phyloP scores from a whole-genome alignment of 2,888 invertebrate genomes.

The Hirtodrosophila confusa region DNA sequence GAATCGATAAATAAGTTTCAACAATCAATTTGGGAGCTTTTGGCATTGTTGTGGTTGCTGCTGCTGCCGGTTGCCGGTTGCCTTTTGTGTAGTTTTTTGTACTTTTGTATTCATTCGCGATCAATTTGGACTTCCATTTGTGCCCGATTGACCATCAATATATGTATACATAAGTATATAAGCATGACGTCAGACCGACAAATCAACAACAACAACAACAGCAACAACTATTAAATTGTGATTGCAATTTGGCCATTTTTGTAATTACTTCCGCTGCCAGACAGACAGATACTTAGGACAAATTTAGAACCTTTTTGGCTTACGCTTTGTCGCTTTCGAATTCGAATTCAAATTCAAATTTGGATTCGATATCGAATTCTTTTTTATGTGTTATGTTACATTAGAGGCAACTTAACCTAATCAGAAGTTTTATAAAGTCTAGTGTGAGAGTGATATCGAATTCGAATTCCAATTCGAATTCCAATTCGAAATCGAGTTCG shows the following conservation, averaged over 20 bases:
- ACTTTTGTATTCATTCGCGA: slow-evolving; percentile 13
- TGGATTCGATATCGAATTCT: no score
- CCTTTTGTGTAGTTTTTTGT: slow-evolving; percentile 24
- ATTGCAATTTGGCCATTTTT: slow-evolving; percentile 71
- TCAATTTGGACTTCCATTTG: slow-evolving; percentile 43
- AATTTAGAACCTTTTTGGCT: slow-evolving; percentile 30
- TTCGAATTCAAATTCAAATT: not conserved
- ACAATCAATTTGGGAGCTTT: slow-evolving; percentile 54
- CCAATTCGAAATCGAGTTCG: not conserved
- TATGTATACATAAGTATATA: slow-evolving; percentile 20
- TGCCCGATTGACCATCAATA: slow-evolving; percentile 39
- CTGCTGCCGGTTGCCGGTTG: slow-evolving; percentile 36
- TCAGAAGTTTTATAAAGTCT: no score
- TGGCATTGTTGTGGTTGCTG: slow-evolving; percentile 25
- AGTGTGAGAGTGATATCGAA: slow-evolving; percentile 17
- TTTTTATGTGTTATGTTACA: no score
- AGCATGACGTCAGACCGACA: slow-evolving; percentile 65
- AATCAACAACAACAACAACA: slow-evolving; percentile 39
- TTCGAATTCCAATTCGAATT: slow-evolving; percentile 1
- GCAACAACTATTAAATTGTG: slow-evolving; percentile 47
- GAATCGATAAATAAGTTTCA: slow-evolving; percentile 68
- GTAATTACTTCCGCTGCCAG: slow-evolving; percentile 65
- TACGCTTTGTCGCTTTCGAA: slow-evolving; percentile 16
- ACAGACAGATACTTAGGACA: slow-evolving; percentile 13
- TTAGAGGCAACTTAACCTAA: no score